Evolutionary conservation across 2,888 invertebrate genomes (phyloP).

Genomic region (Cyaniris semiargus): DNA sequence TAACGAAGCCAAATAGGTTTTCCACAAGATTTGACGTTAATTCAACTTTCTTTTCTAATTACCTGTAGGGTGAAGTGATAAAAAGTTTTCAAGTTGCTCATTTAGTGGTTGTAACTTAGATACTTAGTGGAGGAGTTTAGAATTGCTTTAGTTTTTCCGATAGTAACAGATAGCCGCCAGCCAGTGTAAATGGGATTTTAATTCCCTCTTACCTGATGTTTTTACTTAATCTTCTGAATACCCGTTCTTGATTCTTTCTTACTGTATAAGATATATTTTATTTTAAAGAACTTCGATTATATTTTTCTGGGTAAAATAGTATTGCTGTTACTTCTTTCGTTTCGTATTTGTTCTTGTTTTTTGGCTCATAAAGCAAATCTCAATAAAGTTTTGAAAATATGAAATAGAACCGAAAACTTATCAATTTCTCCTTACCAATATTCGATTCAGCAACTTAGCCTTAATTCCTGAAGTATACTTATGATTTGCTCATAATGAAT

Average conservation of each 20-base stretch:
- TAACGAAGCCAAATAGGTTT: constrained; percentile 46
- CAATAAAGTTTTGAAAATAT: too few relatives aligned
- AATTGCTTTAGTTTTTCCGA: constrained; percentile 15
- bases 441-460: too few relatives aligned
- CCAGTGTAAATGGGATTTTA: constrained; percentile 5
- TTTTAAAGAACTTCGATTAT: background rate
- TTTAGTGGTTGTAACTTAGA: constrained; percentile 16
- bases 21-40: constrained; percentile 43
- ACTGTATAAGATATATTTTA: background rate
- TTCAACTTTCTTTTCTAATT: constrained; percentile 41
- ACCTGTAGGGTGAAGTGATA: constrained; percentile 30
- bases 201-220: background rate
- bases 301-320: background rate
- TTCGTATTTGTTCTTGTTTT: too few relatives aligned
- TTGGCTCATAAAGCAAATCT: too few relatives aligned
- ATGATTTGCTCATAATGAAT: too few relatives aligned
- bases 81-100: constrained; percentile 28
- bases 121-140: constrained; percentile 9
- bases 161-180: background rate
- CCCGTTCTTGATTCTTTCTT: background rate
- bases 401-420: too few relatives aligned
- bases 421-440: too few relatives aligned
- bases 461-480: too few relatives aligned
- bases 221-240: background rate
- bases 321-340: background rate